Evolutionary conservation across 2,797 vertebrate species (phyloP), one percentile per base, ranked within the genome.

Genomic region (Sarcoramphus papa): DNA sequence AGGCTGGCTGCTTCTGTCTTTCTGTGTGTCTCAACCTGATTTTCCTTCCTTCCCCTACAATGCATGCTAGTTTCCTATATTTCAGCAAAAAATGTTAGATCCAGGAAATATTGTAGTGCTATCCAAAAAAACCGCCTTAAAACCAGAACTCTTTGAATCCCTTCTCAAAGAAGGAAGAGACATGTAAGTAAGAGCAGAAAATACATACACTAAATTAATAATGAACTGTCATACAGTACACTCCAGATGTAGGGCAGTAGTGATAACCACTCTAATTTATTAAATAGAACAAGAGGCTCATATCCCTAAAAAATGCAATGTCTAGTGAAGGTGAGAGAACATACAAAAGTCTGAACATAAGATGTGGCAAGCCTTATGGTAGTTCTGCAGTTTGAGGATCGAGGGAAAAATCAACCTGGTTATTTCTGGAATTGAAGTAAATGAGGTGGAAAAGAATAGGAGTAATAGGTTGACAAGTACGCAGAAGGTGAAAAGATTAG

Each of bases 381-480:
- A 60, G 15, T 78, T 91, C 47, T 86, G 23, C 12, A 27, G 7
- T 85, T 89, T 85, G 53, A 86, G 24, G 47, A 41, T 9, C 43
- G 60, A 74, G 54, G 56, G 16, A 57, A 88, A 84, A 85, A 62
- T 78, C 43, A 68, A 45, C n/a, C 28, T 40, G 65, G 27, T 81
- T 95, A 72, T 90, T 93, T 77, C 59, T 83, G 48, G 54, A 91
- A 69, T 7, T 78, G 37, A 65, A 92, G 33, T 83, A 92, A 95
- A 91, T 76, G 63, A 93, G 60, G 54, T 81, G 33, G 69, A 92
- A 94, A 93, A 69, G 30, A 72, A 78, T 60, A 87, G 62, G 25
- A 87, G 18, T 89, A 85, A 79, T 74, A 85, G 6, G 30, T 31
- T 93, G 81, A 56, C 35, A 94, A 76, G 86, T 53, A 87, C 47